Evolutionary conservation across 2,113 vertebrate species (phyloP).

Genomic region (Grus americana): DNA sequence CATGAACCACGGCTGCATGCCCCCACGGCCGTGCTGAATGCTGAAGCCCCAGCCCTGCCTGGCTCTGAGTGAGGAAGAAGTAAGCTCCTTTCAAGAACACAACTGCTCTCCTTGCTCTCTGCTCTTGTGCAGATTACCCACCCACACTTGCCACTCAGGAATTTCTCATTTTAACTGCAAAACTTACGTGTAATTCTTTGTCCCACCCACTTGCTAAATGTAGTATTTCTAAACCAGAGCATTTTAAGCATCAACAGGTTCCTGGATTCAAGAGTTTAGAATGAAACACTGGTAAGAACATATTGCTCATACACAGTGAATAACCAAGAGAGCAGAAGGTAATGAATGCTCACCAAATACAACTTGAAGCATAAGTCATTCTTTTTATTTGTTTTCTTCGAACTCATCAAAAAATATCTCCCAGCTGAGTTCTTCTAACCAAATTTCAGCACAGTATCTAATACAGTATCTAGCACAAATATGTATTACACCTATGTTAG

Average conservation of each 20-base stretch:
- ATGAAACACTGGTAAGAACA: background rate
- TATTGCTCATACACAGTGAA: background rate
- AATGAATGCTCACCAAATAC: background rate
- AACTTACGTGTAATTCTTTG: background rate
- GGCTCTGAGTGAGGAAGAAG: background rate
- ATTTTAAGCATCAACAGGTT: background rate
- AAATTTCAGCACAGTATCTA: background rate
- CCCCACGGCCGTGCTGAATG: background rate
- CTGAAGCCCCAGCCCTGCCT: background rate
- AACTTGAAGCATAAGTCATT: background rate
- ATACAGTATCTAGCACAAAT: background rate
- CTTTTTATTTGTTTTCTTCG: background rate
- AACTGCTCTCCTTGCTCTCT: background rate
- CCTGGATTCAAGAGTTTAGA: background rate
- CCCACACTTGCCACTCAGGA: background rate
- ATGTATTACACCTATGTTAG: background rate
- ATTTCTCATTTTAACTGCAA: background rate
- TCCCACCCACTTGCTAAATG: accelerated
- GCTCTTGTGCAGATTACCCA: background rate
- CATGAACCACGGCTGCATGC: accelerated
- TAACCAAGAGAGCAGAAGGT: background rate
- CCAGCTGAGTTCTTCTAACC: background rate
- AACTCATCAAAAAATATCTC: background rate
- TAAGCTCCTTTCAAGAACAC: background rate
- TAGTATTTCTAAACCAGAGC: background rate